These are phyloP conservation scores for Tenthredo livida DNA, from an alignment of 2,888 invertebrate genomes.

Conservation along the genomic window DNA sequence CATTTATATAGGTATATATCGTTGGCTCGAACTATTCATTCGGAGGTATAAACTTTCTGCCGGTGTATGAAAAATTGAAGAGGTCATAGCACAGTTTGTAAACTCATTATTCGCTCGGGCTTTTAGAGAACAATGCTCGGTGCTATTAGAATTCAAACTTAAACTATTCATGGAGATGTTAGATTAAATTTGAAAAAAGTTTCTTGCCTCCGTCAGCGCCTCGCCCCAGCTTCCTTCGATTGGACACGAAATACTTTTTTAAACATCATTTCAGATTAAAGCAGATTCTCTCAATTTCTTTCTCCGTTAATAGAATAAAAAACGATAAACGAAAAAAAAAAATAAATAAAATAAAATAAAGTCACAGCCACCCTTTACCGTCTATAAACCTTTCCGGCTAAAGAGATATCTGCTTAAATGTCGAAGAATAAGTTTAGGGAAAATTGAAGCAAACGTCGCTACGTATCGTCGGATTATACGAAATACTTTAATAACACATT, in stretches of 20 bases:
- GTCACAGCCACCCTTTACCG: not conserved
- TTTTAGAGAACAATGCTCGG: not conserved
- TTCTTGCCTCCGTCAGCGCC: not conserved
- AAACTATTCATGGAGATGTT: not conserved
- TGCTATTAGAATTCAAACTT: not conserved
- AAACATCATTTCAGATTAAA: not conserved
- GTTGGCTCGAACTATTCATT: not conserved
- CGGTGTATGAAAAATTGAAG: slow-evolving; percentile 2
- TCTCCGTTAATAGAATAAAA: not conserved
- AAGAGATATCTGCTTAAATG: no score
- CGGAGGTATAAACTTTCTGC: not conserved
- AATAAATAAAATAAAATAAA: not conserved
- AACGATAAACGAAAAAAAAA: no score
- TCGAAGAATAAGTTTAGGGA: no score
- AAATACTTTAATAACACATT: slow-evolving; percentile 15
- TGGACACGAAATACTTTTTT: not conserved
- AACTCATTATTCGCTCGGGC: not conserved
- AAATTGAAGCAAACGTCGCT: no score
- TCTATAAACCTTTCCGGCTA: not conserved
- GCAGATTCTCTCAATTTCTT: not conserved
- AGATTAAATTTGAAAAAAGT: not conserved
- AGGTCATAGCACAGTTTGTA: slow-evolving; percentile 25
- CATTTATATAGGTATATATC: slow-evolving; percentile 22
- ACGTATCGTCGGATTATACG: not conserved
- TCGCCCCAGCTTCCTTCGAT: not conserved